phyloP scores from a whole-genome alignment of 2,888 invertebrate species.

The Dusona sp. region DNA sequence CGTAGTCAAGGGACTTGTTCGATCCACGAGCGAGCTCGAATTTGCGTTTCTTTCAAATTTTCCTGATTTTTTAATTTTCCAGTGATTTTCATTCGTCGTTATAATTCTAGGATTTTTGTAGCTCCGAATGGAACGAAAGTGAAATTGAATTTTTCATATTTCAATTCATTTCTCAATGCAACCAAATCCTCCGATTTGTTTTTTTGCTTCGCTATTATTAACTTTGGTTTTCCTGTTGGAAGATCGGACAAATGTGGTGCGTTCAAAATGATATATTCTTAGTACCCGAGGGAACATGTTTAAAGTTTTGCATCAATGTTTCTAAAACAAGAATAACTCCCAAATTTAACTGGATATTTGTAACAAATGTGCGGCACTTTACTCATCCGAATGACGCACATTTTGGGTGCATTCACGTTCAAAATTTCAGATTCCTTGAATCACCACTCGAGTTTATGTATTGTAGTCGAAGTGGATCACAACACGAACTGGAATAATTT shows the following conservation, averaged over 20 bases:
- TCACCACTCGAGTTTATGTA: slow-evolving; percentile 8
- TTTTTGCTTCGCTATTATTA: background rate
- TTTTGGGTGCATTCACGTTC: slow-evolving; percentile 15
- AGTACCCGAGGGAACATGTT: background rate
- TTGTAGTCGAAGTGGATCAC: slow-evolving; percentile 14
- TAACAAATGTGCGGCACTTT: background rate
- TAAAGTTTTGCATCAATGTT: slow-evolving; percentile 21
- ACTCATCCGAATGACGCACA: slow-evolving; percentile 33
- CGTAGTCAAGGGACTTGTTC: background rate
- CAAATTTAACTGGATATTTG: background rate
- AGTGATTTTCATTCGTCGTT: background rate
- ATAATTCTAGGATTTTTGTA: too few relatives aligned
- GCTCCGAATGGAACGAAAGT: background rate
- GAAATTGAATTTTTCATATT: background rate
- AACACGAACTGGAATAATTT: slow-evolving; percentile 3
- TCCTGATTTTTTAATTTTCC: background rate
- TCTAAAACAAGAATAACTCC: background rate
- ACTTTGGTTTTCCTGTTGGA: background rate
- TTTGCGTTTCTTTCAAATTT: background rate
- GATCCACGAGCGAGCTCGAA: background rate
- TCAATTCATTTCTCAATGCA: background rate
- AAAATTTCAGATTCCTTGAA: slow-evolving; percentile 19
- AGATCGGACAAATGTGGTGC: background rate
- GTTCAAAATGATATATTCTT: background rate
- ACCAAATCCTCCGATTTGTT: background rate